A percentile compares a stretch with the other conserved stretches of the same genome.
Conservation (phyloP, 2,888 invertebrate genomes). For the Noctua comes region DNA sequence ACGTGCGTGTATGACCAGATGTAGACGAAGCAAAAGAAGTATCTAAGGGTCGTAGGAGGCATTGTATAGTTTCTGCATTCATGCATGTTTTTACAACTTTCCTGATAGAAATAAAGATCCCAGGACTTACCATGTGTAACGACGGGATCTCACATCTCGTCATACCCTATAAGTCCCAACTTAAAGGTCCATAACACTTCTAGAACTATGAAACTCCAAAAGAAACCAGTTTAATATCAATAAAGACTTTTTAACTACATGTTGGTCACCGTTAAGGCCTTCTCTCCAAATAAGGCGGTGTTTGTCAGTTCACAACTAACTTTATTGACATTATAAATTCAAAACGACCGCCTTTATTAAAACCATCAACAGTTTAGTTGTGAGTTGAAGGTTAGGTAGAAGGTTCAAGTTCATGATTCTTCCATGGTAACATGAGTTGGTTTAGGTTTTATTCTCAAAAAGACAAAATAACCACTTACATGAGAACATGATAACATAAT, state of each 20-base stretch:
- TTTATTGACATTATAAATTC: constrained; percentile 54
- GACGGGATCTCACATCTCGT: background rate
- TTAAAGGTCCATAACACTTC: background rate
- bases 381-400: constrained; percentile 26
- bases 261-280: constrained; percentile 9
- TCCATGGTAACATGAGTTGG: background rate
- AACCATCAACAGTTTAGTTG: constrained; percentile 19
- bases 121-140: background rate
- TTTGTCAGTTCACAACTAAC: constrained; percentile 30
- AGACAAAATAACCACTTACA: too few relatives aligned
- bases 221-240: constrained; percentile 47
- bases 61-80: background rate
- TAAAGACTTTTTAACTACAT: constrained; percentile 45
- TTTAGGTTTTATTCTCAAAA: too few relatives aligned
- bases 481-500: too few relatives aligned
- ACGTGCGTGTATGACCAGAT: background rate
- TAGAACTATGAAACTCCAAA: constrained; percentile 7
- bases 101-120: background rate
- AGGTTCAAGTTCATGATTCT: constrained; percentile 19
- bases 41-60: background rate
- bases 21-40: background rate
- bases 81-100: background rate
- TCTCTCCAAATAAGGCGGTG: constrained; percentile 36
- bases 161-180: background rate
- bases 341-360: constrained; percentile 29